These are phyloP conservation scores for Drosophila aldrichi DNA, from an alignment of 2,888 invertebrate genomes.

Conservation along the genomic window DNA sequence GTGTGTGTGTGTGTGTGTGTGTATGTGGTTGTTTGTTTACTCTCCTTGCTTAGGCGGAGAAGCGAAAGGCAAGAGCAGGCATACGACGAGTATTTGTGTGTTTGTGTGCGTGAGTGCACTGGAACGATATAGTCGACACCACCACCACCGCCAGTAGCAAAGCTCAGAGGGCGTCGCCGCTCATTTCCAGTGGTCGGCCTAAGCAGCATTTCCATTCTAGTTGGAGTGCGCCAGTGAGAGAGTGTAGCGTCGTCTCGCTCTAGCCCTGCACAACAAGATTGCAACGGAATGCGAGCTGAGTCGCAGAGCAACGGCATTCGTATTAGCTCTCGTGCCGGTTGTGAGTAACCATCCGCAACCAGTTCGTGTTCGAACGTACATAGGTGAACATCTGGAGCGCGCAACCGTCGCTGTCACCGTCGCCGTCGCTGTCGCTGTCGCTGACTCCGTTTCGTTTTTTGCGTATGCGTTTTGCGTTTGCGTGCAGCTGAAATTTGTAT, in stretches of 20 bases:
- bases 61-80: constrained; percentile 30
- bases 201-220: constrained; percentile 55
- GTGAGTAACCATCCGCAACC: constrained; percentile 73
- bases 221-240: constrained; percentile 45
- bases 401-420: constrained; percentile 50
- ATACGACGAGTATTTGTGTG: no score
- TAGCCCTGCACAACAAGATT: constrained; percentile 39
- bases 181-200: constrained; percentile 43
- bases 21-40: constrained; percentile 34
- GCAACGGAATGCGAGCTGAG: constrained; percentile 70
- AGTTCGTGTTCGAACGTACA: constrained; percentile 85
- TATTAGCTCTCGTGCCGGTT: constrained; percentile 64
- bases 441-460: constrained; percentile 41
- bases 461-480: constrained; percentile 45
- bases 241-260: constrained; percentile 58
- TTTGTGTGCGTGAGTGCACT: constrained; percentile 27
- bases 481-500: constrained; percentile 39
- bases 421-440: constrained; percentile 47
- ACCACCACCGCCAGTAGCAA: constrained; percentile 56
- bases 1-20: not conserved
- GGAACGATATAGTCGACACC: constrained; percentile 46
- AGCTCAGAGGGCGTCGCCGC: constrained; percentile 53
- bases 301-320: constrained; percentile 67
- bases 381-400: constrained; percentile 83
- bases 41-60: constrained; percentile 50